These are phyloP conservation scores for Eidolon helvum DNA, from an alignment of 2,113 vertebrate genomes.

Conservation along the genomic window DNA sequence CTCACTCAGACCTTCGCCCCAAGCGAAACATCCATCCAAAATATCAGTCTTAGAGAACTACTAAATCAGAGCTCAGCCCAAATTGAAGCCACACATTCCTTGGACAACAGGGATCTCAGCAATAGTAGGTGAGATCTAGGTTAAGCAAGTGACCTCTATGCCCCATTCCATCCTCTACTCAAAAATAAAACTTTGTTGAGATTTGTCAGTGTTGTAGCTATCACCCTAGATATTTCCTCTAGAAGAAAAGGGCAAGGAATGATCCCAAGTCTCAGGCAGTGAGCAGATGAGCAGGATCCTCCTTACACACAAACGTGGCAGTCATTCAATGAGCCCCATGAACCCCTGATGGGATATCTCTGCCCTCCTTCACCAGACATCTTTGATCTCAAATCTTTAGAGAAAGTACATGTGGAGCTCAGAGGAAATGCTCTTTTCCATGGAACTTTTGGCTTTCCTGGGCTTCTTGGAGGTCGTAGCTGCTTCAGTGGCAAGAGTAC, in stretches of 20 bases:
- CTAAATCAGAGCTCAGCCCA: background rate
- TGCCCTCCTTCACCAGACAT: background rate
- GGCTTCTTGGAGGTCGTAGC: background rate
- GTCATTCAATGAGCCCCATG: rapidly evolving
- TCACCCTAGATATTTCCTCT: background rate
- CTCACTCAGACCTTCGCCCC: background rate
- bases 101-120: background rate
- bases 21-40: background rate
- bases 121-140: rapidly evolving
- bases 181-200: background rate
- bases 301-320: rapidly evolving
- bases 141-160: background rate
- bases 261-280: background rate
- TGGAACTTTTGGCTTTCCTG: background rate
- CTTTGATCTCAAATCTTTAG: background rate
- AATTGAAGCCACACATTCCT: background rate
- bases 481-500: background rate
- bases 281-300: background rate
- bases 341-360: background rate
- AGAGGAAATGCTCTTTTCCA: background rate
- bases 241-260: background rate
- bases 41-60: background rate
- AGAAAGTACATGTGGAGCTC: background rate
- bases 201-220: background rate
- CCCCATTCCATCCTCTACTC: background rate